Base-by-base conservation (phyloP, 2,113 vertebrate genomes). In the Azemiops feae region DNA sequence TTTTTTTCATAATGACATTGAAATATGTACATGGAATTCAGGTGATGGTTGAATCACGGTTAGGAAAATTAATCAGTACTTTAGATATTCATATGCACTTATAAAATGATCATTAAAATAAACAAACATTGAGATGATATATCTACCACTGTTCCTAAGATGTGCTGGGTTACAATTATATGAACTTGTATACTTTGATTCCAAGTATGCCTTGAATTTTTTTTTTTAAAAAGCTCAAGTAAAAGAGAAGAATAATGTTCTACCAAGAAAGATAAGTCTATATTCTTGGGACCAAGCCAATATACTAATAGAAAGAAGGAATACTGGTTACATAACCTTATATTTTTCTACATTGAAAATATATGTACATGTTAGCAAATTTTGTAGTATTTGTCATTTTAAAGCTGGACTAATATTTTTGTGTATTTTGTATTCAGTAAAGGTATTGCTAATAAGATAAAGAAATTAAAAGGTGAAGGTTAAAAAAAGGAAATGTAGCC, bases 71-170 rank as follows among this genome's bases (percentile, higher is more conserved):
- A 92, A 92, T 92, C 92, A 55, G 39, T 85, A 10, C 43, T 89
- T 57, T 85, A 85, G 43, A n/a, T 92, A 69, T 43, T 88, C 64
- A 50, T 89, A 52, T 89, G 43, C 30, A 85, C 64, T 89, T 30
- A 47, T 92, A 57, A 85, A 81, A 16, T 89, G 87, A 92, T 92
- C 69, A 85, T 92, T 92, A 89, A 92, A 89, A 89, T 85, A 92
- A 92, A 92, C 34, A 92, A 89, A 92, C 23, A 57, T 81, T 47
- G 27, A 55, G 64, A 85, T 85, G 87, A 89, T 89, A 88, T 85
- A 92, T 92, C 52, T 92, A 85, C 92, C 55, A 11, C 39, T 34
- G 27, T 88, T 85, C 34, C 27, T 85, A 89, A 92, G n/a, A 89
- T 89, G 64, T 57, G 52, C 64, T 89, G 11, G 25, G 25, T 57